Percentiles rank a stretch among this genome's conserved stretches.
phyloP scores from a whole-genome alignment of 1,140 invertebrate species.

The Berghia stephanieae region DNA sequence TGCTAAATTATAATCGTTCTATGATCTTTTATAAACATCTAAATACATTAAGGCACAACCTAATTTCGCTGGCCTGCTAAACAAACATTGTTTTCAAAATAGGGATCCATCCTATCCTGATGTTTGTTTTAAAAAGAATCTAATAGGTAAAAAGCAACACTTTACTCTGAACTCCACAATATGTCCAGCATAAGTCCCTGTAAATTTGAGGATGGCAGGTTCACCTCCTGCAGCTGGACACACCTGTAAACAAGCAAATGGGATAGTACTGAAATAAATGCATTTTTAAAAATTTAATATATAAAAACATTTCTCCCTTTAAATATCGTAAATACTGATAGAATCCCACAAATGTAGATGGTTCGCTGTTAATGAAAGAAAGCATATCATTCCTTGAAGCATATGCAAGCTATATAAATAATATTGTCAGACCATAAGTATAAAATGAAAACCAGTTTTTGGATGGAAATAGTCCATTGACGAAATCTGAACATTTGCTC shows the following conservation, averaged over 20 bases:
- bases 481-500: no score
- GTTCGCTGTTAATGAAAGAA: no score
- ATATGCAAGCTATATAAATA: no score
- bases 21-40: no score
- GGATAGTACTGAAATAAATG: not conserved
- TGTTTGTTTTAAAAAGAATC: not conserved
- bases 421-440: no score
- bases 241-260: slow-evolving; percentile 9
- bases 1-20: no score
- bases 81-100: not conserved
- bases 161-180: slow-evolving; percentile 75
- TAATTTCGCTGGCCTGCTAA: not conserved
- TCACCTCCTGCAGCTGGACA: slow-evolving; percentile 11
- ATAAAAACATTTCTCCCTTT: not conserved
- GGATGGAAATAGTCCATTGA: no score
- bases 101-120: not conserved
- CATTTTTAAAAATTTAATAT: not conserved
- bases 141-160: not conserved
- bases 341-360: not conserved
- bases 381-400: no score
- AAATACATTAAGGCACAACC: no score
- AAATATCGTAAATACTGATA: not conserved
- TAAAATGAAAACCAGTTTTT: no score
- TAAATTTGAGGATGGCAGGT: slow-evolving; percentile 59
- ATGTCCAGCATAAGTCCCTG: slow-evolving; percentile 73